Evolutionary conservation across 2,888 invertebrate genomes (phyloP).

Genomic region (Unio pictorum): DNA sequence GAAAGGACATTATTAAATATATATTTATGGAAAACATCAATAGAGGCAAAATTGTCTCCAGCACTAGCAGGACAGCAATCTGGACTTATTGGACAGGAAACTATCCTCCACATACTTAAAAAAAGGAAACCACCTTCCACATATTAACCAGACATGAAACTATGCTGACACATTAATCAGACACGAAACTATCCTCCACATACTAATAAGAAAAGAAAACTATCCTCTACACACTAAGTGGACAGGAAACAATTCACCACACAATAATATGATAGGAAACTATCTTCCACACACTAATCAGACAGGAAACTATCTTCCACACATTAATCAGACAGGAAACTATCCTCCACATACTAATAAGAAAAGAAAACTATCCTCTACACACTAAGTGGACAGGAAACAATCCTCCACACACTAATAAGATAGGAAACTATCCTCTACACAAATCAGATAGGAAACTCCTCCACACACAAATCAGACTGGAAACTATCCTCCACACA

Average conservation of each 20-base stretch:
- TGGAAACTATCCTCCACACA: not conserved
- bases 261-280: not conserved
- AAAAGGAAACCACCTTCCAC: too few species aligned
- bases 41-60: too few species aligned
- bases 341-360: not conserved
- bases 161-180: not conserved
- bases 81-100: not conserved
- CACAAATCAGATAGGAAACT: not conserved
- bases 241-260: not conserved
- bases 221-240: not conserved
- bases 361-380: not conserved
- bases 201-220: not conserved
- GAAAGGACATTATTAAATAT: too few species aligned
- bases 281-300: too few species aligned
- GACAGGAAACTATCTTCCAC: not conserved
- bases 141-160: too few species aligned
- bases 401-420: not conserved
- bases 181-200: not conserved
- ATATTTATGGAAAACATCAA: too few species aligned
- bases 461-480: not conserved
- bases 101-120: not conserved
- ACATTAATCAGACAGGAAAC: conserved; percentile 1
- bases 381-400: not conserved
- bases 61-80: too few species aligned
- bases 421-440: not conserved